Evolutionary conservation across 2,888 invertebrate species (phyloP).

Genomic region (Choreutis nemorana): DNA sequence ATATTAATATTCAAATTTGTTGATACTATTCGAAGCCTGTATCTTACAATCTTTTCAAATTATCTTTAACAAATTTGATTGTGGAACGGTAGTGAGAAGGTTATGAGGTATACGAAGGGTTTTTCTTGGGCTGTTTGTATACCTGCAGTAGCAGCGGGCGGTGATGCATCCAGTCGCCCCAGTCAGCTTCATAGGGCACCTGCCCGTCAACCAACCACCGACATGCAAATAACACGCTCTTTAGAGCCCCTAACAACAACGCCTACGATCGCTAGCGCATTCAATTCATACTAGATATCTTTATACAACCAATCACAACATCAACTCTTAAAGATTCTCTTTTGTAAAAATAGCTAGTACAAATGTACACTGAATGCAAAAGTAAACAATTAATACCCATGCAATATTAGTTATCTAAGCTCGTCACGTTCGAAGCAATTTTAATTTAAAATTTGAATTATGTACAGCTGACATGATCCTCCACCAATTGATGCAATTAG

Average conservation of each 20-base stretch:
- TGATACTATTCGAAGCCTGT: neutral
- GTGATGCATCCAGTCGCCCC: slow-evolving; percentile 69
- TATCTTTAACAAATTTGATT: neutral
- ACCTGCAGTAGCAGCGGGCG: slow-evolving; percentile 86
- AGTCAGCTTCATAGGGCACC: slow-evolving; percentile 52
- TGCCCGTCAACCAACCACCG: slow-evolving; percentile 54
- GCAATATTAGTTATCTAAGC: slow-evolving; percentile 55
- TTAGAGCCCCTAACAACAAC: too few relatives aligned
- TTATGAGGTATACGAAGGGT: slow-evolving; percentile 8
- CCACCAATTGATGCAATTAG: slow-evolving; percentile 44
- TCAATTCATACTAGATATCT: too few relatives aligned
- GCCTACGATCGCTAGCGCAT: too few relatives aligned
- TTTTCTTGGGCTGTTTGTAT: slow-evolving; percentile 14
- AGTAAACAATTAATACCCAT: slow-evolving; percentile 35
- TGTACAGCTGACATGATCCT: slow-evolving; percentile 29
- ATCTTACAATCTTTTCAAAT: neutral
- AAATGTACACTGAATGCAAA: too few relatives aligned
- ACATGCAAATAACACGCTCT: slow-evolving; percentile 39
- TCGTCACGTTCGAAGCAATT: slow-evolving; percentile 26
- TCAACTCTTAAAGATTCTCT: too few relatives aligned
- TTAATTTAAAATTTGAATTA: slow-evolving; percentile 13
- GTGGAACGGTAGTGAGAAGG: too few relatives aligned
- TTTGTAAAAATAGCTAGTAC: too few relatives aligned
- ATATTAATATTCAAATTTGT: neutral
- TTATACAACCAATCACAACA: too few relatives aligned